Percentiles rank a stretch among this genome's conserved stretches.
Evolutionary conservation across 2,113 vertebrate species (phyloP).

Genomic region (Leptobrachium leishanense): DNA sequence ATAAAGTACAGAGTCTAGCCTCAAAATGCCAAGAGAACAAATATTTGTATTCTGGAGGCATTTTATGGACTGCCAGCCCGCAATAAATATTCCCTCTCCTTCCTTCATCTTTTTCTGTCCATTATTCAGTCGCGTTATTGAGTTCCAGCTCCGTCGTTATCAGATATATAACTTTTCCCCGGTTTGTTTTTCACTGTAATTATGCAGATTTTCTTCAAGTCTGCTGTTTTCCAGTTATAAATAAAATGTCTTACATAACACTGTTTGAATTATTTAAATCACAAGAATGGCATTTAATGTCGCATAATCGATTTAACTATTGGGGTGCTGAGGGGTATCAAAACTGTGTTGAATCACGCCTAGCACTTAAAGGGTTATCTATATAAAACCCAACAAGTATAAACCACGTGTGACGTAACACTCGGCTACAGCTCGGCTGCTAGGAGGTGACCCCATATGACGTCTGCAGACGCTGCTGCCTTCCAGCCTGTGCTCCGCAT

Average conservation of each 20-base stretch:
- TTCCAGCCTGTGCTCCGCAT: too few relatives aligned
- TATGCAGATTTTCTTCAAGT: constrained; percentile 32
- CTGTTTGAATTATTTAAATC: constrained; percentile 28
- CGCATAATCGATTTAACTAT: constrained; percentile 2
- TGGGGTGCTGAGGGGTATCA: not conserved
- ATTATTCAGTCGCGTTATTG: constrained; percentile 13
- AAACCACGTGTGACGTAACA: too few relatives aligned
- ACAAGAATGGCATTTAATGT: not conserved
- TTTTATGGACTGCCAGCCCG: not conserved
- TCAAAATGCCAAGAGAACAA: too few relatives aligned
- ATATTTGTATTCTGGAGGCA: not conserved
- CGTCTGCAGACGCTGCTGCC: too few relatives aligned
- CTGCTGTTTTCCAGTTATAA: constrained; percentile 34
- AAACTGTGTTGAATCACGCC: too few relatives aligned
- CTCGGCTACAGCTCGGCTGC: too few relatives aligned
- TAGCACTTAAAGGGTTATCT: too few relatives aligned
- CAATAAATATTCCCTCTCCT: not conserved
- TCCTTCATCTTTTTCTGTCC: not conserved
- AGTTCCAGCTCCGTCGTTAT: constrained; percentile 9
- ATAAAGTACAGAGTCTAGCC: too few relatives aligned
- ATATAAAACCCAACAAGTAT: too few relatives aligned
- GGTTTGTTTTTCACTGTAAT: constrained; percentile 36
- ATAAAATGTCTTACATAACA: constrained; percentile 40
- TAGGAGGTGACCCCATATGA: too few relatives aligned
- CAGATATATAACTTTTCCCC: not conserved